phyloP scores from a whole-genome alignment of 1,140 invertebrate species.

The Heliothis virescens region DNA sequence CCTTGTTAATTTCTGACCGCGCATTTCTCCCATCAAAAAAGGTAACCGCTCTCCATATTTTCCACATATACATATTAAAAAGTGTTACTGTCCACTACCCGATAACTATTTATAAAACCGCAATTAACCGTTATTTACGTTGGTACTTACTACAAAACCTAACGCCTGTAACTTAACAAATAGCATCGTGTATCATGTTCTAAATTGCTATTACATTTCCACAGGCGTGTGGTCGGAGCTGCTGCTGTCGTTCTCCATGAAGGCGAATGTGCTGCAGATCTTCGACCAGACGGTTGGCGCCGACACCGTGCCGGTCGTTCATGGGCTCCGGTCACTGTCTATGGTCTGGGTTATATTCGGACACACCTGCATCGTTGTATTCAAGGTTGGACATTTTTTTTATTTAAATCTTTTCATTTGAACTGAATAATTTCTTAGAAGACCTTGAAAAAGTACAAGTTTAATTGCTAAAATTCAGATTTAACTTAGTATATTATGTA shows the following conservation, averaged over 20 bases:
- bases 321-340: constrained; percentile 93
- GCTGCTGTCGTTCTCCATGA: constrained; percentile 92
- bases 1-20: no score
- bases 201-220: neutral
- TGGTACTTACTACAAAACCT: neutral
- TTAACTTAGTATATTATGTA: no score
- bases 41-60: no score
- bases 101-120: no score
- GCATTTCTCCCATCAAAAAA: no score
- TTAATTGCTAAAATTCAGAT: no score
- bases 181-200: neutral
- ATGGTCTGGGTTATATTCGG: constrained; percentile 98
- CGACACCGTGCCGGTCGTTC: constrained; percentile 93
- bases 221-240: constrained; percentile 89
- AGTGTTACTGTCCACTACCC: no score
- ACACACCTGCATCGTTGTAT: constrained; percentile 94
- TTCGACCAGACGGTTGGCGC: constrained; percentile 92
- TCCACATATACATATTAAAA: no score
- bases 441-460: neutral
- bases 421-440: no score
- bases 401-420: no score
- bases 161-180: neutral
- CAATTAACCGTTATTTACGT: neutral
- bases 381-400: constrained; percentile 85
- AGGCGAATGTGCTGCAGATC: constrained; percentile 91